Evolutionary conservation across 2,888 invertebrate species (phyloP).

Genomic region (Acrobasis consociella): DNA sequence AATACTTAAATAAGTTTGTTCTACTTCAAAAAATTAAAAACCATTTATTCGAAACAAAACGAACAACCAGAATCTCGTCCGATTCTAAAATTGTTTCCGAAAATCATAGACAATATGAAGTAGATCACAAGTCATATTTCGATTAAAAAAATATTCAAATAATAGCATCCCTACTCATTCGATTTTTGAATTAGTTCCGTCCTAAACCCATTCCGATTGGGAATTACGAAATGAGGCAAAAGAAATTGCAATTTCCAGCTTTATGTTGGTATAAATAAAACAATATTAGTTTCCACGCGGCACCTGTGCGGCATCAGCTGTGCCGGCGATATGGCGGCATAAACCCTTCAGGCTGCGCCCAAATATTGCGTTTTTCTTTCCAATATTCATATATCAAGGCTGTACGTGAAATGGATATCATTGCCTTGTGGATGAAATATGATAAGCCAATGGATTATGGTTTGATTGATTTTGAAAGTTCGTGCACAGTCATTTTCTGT

Average conservation of each 20-base stretch:
- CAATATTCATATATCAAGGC: slow-evolving; percentile 11
- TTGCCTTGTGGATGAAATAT: not conserved
- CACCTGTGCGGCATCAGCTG: slow-evolving; percentile 49
- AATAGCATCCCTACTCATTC: not conserved
- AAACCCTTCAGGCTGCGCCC: slow-evolving; percentile 31
- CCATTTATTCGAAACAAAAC: too few relatives aligned
- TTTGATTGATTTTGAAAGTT: not conserved
- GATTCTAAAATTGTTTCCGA: too few relatives aligned
- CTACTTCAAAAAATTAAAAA: too few relatives aligned
- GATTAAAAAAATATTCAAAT: too few relatives aligned
- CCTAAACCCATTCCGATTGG: not conserved
- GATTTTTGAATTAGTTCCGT: not conserved
- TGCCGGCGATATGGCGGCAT: slow-evolving; percentile 40
- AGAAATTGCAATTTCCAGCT: slow-evolving; percentile 23
- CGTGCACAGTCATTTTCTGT: too few relatives aligned
- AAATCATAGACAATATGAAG: too few relatives aligned
- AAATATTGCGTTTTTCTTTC: slow-evolving; percentile 29
- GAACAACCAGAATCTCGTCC: too few relatives aligned
- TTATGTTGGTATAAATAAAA: slow-evolving; percentile 43
- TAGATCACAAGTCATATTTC: too few relatives aligned
- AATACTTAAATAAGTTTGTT: too few relatives aligned
- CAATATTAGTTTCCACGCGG: slow-evolving; percentile 47
- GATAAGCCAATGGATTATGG: not conserved
- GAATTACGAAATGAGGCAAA: slow-evolving; percentile 16
- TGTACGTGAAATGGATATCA: not conserved